phyloP scores from a whole-genome alignment of 2,113 vertebrate species.

The Lycocorax pyrrhopterus region DNA sequence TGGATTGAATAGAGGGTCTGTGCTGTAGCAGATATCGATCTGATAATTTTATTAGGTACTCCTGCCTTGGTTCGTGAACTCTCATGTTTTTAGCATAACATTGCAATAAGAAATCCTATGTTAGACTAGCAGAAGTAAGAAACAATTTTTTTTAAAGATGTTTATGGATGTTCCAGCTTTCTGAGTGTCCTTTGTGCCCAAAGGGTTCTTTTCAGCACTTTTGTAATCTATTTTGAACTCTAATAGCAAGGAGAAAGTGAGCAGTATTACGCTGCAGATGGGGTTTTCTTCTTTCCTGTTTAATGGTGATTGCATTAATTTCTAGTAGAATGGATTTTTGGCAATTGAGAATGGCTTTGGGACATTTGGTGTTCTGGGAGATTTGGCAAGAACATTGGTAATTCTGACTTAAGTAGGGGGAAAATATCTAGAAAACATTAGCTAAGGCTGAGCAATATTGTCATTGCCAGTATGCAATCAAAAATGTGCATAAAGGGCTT shows the following conservation, averaged over 20 bases:
- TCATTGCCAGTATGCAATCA: background rate
- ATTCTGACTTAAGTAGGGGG: background rate
- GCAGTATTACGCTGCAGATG: background rate
- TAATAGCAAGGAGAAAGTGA: background rate
- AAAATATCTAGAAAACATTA: background rate
- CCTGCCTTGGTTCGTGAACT: conserved; percentile 43
- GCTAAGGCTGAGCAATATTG: background rate
- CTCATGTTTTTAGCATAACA: conserved; percentile 7
- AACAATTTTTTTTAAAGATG: background rate
- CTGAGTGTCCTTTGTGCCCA: background rate
- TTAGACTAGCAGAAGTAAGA: background rate
- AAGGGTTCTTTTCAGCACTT: background rate
- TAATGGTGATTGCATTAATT: background rate
- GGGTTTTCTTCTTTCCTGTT: background rate
- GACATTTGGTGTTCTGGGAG: background rate
- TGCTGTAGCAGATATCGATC: conserved; percentile 24
- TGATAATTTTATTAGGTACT: conserved; percentile 45
- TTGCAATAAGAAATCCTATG: background rate
- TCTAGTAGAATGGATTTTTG: background rate
- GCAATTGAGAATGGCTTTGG: background rate
- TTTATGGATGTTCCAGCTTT: background rate
- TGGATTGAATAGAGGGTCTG: conserved; percentile 12
- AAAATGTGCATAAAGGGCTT: background rate
- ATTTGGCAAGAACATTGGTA: background rate
- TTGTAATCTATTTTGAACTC: background rate